Percentiles rank a stretch among this genome's conserved stretches.
Conservation (phyloP, 2,113 vertebrate species). For the Hylia prasina region DNA sequence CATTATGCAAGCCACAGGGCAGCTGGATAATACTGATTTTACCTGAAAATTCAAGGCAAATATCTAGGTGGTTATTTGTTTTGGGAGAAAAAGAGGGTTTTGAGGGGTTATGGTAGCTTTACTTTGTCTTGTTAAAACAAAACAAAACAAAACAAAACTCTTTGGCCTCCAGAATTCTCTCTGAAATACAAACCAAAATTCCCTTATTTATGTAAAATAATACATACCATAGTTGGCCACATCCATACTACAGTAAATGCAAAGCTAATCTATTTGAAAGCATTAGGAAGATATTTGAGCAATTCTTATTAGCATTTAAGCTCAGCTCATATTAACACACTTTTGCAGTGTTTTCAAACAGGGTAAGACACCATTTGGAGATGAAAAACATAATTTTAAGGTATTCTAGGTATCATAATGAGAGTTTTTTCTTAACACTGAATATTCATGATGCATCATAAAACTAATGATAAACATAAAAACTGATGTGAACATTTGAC, state of each 20-base stretch:
- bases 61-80: not conserved
- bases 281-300: not conserved
- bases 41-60: not conserved
- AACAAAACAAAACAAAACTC: not conserved
- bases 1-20: not conserved
- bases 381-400: conserved; percentile 67
- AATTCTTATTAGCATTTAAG: conserved; percentile 3
- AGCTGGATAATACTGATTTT: not conserved
- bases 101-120: not conserved
- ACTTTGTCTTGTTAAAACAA: not conserved
- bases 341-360: conserved; percentile 60
- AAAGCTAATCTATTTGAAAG: not conserved
- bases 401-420: conserved; percentile 75
- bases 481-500: conserved; percentile 80
- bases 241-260: not conserved
- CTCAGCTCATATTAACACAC: not conserved
- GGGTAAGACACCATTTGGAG: conserved; percentile 43
- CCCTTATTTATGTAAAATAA: not conserved
- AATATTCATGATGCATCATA: conserved; percentile 82
- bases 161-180: not conserved
- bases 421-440: conserved; percentile 67
- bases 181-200: not conserved
- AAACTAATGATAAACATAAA: conserved; percentile 86
- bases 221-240: not conserved
- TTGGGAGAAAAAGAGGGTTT: not conserved